Conservation (phyloP, 2,888 invertebrate species). For the Hirtodrosophila cameraria region DNA sequence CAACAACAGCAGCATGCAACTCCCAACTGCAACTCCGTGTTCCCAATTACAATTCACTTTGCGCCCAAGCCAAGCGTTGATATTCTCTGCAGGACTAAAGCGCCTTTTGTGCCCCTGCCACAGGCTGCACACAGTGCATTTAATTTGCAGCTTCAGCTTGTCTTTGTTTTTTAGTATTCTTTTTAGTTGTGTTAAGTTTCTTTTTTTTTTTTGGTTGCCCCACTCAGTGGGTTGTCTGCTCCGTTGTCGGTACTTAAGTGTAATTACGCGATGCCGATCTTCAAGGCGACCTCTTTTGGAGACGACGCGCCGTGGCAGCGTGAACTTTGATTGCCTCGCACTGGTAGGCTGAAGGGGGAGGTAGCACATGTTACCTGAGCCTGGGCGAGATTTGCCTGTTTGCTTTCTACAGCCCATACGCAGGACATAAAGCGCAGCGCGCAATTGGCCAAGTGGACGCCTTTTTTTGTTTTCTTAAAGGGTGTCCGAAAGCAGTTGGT, state of each 20-base stretch:
- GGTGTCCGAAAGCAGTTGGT: constrained; percentile 56
- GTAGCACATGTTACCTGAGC: constrained; percentile 3
- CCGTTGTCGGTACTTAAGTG: constrained; percentile 69
- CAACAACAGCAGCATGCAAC: constrained; percentile 30
- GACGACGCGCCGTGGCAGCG: constrained; percentile 38
- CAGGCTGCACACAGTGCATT: constrained; percentile 59
- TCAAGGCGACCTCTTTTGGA: constrained; percentile 67
- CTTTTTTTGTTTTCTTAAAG: constrained; percentile 12
- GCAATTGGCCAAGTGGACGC: constrained; percentile 30
- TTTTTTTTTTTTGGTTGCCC: constrained; percentile 8
- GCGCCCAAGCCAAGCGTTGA: constrained; percentile 58
- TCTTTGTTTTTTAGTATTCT: constrained; percentile 2
- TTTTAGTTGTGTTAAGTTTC: not conserved
- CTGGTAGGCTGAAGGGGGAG: not conserved
- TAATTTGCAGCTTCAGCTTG: constrained; percentile 69
- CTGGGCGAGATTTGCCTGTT: constrained; percentile 1
- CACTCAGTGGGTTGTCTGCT: constrained; percentile 54
- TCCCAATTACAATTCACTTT: constrained; percentile 77
- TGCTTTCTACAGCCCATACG: constrained; percentile 16
- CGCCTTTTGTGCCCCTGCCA: constrained; percentile 54
- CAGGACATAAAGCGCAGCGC: constrained; percentile 40
- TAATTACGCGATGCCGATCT: constrained; percentile 63
- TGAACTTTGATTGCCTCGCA: constrained; percentile 55
- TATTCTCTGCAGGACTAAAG: constrained; percentile 61
- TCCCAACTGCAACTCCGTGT: constrained; percentile 16